Conservation (phyloP, 2,113 vertebrate species). For the Seriola quinqueradiata region DNA sequence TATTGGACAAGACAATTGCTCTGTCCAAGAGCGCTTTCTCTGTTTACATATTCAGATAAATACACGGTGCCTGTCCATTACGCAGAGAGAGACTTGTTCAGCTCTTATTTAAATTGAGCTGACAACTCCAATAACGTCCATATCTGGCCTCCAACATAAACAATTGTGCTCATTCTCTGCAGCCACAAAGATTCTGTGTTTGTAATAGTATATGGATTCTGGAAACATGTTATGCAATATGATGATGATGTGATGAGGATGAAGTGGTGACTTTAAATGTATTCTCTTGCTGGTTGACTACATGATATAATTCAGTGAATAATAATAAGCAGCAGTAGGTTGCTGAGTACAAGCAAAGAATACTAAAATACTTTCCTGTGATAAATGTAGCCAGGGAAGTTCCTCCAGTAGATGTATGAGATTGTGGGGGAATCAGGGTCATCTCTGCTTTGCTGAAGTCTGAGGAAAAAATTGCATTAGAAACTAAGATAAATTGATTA, state of each 20-base stretch:
- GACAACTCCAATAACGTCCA: constrained; percentile 30
- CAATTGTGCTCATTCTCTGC: background rate
- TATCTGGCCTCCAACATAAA: constrained; percentile 40
- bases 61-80: constrained; percentile 39
- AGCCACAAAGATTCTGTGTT: background rate
- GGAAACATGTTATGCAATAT: constrained; percentile 39
- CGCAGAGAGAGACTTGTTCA: constrained; percentile 18
- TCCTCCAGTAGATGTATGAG: background rate
- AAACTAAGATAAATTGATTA: constrained; percentile 19
- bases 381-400: background rate
- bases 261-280: background rate
- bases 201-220: constrained; percentile 12
- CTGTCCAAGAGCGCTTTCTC: constrained; percentile 30
- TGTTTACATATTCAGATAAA: constrained; percentile 63
- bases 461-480: background rate
- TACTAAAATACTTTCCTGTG: background rate
- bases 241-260: constrained; percentile 21
- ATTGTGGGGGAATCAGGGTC: background rate
- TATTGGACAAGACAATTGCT: constrained; percentile 44
- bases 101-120: constrained; percentile 46
- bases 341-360: background rate
- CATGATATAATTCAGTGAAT: background rate
- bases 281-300: constrained; percentile 14
- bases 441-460: constrained; percentile 14
- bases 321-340: constrained; percentile 10